phyloP scores from a whole-genome alignment of 2,888 invertebrate genomes.

The Erebia aethiops region DNA sequence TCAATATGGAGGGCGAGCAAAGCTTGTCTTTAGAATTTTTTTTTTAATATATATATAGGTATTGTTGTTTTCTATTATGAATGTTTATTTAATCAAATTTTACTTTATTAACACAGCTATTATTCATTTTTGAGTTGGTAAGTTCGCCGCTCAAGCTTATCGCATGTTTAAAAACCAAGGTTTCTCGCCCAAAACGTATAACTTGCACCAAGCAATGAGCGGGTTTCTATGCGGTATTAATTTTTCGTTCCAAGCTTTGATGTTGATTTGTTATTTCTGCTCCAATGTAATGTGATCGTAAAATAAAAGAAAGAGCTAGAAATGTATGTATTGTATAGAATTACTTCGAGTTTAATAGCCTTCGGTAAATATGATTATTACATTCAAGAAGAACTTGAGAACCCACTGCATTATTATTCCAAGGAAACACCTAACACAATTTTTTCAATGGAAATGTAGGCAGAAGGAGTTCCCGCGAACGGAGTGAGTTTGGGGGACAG shows the following conservation, averaged over 20 bases:
- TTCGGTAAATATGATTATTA: not conserved
- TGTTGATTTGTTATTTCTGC: slow-evolving; percentile 35
- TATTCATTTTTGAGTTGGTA: no score
- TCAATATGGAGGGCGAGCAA: no score
- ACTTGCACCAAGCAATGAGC: slow-evolving; percentile 36
- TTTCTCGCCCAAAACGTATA: slow-evolving; percentile 16
- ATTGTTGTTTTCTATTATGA: no score
- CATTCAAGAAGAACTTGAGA: not conserved
- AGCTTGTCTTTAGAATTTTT: no score
- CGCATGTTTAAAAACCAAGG: not conserved
- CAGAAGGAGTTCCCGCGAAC: no score
- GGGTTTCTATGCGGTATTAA: slow-evolving; percentile 43
- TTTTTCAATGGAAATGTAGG: no score
- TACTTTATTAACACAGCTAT: no score
- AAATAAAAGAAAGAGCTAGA: slow-evolving; percentile 15
- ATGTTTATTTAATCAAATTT: no score
- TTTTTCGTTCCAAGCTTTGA: slow-evolving; percentile 41
- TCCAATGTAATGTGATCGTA: slow-evolving; percentile 20
- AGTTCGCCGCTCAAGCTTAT: no score
- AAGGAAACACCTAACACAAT: not conserved
- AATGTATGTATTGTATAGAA: slow-evolving; percentile 11
- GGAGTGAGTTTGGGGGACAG: no score
- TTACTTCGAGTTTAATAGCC: slow-evolving; percentile 7
- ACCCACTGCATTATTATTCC: no score
- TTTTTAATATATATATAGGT: no score